These are phyloP conservation scores for Drosophila kohkoa DNA, from an alignment of 1,140 invertebrate species.

Conservation along the genomic window DNA sequence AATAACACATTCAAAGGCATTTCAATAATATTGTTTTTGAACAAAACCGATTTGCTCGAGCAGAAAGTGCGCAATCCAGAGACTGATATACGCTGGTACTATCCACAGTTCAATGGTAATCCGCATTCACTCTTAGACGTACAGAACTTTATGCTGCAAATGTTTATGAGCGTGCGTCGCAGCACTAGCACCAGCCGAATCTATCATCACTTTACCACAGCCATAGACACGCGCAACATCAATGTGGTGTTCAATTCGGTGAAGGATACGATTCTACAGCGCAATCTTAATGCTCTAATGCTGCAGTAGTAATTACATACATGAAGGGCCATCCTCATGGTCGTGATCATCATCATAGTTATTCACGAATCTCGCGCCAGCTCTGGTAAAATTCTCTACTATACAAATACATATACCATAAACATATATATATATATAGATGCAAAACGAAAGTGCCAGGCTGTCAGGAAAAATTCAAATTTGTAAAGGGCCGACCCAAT, in stretches of 20 bases:
- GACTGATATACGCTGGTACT: conserved; percentile 93
- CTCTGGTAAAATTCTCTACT: conserved; percentile 35
- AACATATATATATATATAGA: conserved; percentile 19
- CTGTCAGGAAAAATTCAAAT: conserved; percentile 60
- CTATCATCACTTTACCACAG: conserved; percentile 99
- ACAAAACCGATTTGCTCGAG: conserved; percentile 97
- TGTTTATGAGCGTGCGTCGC: conserved; percentile 94
- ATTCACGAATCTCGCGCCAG: conserved; percentile 42
- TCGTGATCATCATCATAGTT: conserved; percentile 12
- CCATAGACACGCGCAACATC: conserved; percentile 99
- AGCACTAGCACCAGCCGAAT: conserved; percentile 91
- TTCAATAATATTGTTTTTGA: conserved; percentile 98
- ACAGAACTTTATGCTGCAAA: conserved; percentile 94
- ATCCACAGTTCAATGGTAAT: conserved; percentile 94
- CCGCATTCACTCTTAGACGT: conserved; percentile 94
- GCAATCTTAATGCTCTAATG: conserved; percentile 97
- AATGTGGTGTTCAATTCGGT: conserved; percentile 99
- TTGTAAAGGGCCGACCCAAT: conserved; percentile 45
- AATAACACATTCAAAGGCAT: conserved; percentile 96
- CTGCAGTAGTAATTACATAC: conserved; percentile 88
- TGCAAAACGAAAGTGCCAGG: conserved; percentile 62
- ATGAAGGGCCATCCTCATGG: conserved; percentile 6
- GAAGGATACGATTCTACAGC: conserved; percentile 97
- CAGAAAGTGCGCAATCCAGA: conserved; percentile 95
- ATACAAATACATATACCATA: conserved; percentile 34